Evolutionary conservation across 2,888 invertebrate genomes (phyloP), one percentile per base, ranked within the genome.

Genomic region (Dryomyza anilis): DNA sequence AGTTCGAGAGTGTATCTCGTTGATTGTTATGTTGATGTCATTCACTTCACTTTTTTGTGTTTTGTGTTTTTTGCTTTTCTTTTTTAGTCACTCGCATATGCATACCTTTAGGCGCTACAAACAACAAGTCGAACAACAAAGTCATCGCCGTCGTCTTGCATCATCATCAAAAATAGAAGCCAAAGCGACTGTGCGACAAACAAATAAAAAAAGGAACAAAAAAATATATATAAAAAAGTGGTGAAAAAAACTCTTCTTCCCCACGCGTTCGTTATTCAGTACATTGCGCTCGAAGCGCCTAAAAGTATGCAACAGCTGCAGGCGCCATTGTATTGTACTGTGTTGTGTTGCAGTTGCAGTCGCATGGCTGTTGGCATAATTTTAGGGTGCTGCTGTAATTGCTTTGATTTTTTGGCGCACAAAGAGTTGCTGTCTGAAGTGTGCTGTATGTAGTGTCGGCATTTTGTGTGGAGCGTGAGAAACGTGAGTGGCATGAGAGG

Each of bases 291-390:
- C 4, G 36, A 56, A 56, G 23, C 56, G 25, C 43, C 21, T 14
- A 21, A 56, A 56, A 56, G 39, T 43, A 36, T 56, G 56, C 56
- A 56, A 23, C 43, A 39, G 12, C 39, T 25, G 23, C 14, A 23
- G 56, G 6, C 56, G 39, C 1, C 46, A 19, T 8, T 39, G 14
- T 39, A 2, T n/a, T 7, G 14, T 6, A n/a, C 7, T 39, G 39
- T 39, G 39, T 2, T n/a, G 39, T 3, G 39, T 5, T 12, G 12
- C 3, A 4, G 39, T 3, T 3, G 39, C 14, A 39, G 14, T 39
- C 39, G 3, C 39, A 3, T 39, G 3, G 3, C 14, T 39, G 39
- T 39, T 12, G 12, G 39, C n/a, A n/a, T n/a, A n/a, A n/a, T n/a
- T n/a, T n/a, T n/a, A n/a, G n/a, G n/a, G n/a, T n/a, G n/a, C n/a